Evolutionary conservation across 2,113 vertebrate genomes (phyloP).

Genomic region (Phylloscopus whistleri): DNA sequence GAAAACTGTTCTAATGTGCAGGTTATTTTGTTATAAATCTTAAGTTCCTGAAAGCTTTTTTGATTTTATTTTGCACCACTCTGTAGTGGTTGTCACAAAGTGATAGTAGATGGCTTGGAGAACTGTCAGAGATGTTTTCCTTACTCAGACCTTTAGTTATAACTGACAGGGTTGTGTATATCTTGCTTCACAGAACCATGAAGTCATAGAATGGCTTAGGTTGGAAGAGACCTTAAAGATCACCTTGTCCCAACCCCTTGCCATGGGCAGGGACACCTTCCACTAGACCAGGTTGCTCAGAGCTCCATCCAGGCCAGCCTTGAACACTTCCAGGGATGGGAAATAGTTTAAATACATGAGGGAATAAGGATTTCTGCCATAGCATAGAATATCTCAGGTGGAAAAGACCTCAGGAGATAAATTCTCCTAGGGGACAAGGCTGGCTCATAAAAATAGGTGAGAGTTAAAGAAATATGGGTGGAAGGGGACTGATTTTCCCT

Average conservation of each 20-base stretch:
- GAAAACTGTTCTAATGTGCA: neutral
- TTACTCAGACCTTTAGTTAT: neutral
- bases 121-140: neutral
- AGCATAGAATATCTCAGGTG: neutral
- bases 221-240: neutral
- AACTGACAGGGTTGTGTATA: neutral
- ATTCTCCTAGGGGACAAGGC: neutral
- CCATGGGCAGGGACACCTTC: neutral
- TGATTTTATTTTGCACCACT: neutral
- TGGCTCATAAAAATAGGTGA: neutral
- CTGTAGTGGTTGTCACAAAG: neutral
- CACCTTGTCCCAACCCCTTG: neutral
- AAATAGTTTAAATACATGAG: neutral
- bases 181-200: neutral
- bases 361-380: neutral
- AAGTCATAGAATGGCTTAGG: neutral
- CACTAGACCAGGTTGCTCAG: neutral
- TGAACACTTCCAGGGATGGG: neutral
- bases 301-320: accelerated
- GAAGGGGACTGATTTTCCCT: neutral
- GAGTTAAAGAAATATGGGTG: neutral
- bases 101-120: neutral
- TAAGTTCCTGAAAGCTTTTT: neutral
- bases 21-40: neutral
- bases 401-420: neutral